Conservation (phyloP, 2,797 vertebrate genomes). For the Syncerus caffer region DNA sequence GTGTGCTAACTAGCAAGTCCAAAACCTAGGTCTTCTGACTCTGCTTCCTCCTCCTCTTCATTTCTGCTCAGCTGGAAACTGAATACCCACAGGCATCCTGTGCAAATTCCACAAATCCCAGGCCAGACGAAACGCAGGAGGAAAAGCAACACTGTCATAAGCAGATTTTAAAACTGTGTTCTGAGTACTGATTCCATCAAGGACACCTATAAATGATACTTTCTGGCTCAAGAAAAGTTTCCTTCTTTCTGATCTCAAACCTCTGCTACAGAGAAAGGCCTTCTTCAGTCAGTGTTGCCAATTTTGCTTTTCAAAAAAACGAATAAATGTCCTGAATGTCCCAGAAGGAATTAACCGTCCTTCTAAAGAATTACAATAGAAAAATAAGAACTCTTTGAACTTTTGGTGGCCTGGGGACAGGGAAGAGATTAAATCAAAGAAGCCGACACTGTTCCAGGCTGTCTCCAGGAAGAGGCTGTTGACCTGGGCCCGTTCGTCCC, state of each 20-base stretch:
- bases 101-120: neutral
- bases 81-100: neutral
- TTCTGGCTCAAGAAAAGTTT: constrained; percentile 17
- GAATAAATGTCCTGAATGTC: constrained; percentile 21
- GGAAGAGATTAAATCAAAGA: constrained; percentile 21
- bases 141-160: constrained; percentile 43
- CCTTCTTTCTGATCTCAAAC: neutral
- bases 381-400: constrained; percentile 51
- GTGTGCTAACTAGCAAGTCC: neutral
- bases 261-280: constrained; percentile 5
- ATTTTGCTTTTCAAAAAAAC: neutral
- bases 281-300: constrained; percentile 32
- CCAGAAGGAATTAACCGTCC: constrained; percentile 29
- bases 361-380: constrained; percentile 35
- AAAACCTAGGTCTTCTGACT: neutral
- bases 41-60: neutral
- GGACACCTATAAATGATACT: constrained; percentile 51
- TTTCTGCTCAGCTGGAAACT: neutral
- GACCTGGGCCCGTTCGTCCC: neutral
- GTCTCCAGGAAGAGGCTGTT: neutral
- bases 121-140: neutral
- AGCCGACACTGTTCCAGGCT: neutral
- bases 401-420: neutral
- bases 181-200: constrained; percentile 38
- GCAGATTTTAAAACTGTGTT: neutral